A percentile compares a stretch with the other conserved stretches of the same genome.
These are phyloP conservation scores for Tetramorium alpestre DNA, from an alignment of 1,140 invertebrate genomes.

Conservation along the genomic window DNA sequence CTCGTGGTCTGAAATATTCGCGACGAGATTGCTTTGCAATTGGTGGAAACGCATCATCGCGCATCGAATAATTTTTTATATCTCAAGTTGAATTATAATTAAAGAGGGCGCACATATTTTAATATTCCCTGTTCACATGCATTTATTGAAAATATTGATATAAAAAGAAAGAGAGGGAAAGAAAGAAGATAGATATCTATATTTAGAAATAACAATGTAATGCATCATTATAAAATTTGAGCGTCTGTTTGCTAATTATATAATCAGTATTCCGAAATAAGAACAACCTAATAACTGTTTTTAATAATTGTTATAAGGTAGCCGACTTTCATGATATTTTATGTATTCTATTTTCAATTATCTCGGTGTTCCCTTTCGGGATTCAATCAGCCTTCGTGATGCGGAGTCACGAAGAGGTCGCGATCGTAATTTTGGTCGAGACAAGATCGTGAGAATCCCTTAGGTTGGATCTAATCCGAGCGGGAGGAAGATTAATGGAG, in stretches of 20 bases:
- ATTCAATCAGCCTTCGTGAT: slow-evolving; percentile 52
- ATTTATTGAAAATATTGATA: background rate
- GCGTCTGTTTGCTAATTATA: background rate
- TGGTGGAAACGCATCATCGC: slow-evolving; percentile 13
- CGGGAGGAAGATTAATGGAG: slow-evolving; percentile 62
- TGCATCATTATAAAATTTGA: background rate
- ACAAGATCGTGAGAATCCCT: slow-evolving; percentile 52
- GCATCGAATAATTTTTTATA: background rate
- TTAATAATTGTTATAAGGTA: background rate
- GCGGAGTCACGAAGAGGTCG: slow-evolving; percentile 53
- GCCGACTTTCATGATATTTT: slow-evolving; percentile 4
- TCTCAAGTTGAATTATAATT: background rate
- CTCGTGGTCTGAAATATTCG: slow-evolving; percentile 22
- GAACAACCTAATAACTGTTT: background rate
- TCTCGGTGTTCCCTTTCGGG: background rate
- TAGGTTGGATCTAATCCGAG: slow-evolving; percentile 64
- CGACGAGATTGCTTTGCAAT: background rate
- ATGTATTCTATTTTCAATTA: slow-evolving; percentile 42
- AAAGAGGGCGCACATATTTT: background rate
- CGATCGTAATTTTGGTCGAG: slow-evolving; percentile 59
- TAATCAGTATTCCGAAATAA: background rate
- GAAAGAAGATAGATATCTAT: background rate
- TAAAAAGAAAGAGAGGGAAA: background rate
- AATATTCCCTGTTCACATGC: background rate
- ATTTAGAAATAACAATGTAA: background rate